Base-by-base conservation (phyloP, 2,888 invertebrate genomes). In the Capitulum mitella region DNA sequence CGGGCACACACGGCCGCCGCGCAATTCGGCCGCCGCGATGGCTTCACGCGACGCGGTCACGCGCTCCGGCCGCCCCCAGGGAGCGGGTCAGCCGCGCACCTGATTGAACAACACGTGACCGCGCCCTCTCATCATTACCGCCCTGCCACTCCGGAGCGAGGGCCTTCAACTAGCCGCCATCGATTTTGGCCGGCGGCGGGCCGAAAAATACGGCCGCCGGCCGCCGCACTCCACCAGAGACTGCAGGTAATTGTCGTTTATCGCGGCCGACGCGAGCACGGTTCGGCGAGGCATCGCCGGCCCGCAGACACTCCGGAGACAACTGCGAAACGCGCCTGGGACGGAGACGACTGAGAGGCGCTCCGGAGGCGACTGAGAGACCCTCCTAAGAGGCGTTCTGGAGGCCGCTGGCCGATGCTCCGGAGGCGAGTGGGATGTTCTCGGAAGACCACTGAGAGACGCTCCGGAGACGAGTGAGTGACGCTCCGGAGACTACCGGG, bases 1-100 rank as follows among this genome's bases (percentile, higher is more conserved):
- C 34, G 22, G 16, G 70, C 19, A 37, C 70, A 70, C 70, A 70
- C 34, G 37, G 37, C 37, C 37, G 70, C 22, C 70, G 37, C 37
- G 8, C 26, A 32, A 70, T 70, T 37, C 70, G 32, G 16, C 32
- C 32, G 61, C 61, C 32, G 16, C 37, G 37, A 37, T 29, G 37
- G 37, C 37, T 70, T 70, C 70, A 70, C 70, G 70, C 70, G 70
- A 70, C 19, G 8, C 19, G 16, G 37, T 34, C 70, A 70, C 70
- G 70, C 70, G 64, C 34, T 12, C 64, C 6, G 8, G 10, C 29
- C 19, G 19, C 58, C 0, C 1, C 58, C 58, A n/a, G 29, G 10
- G 58, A 12, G 12, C 43, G 43, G 43, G 43, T 43, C 43, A 43
- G 58, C n/a, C 0, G n/a, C 14, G 22, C 70, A 32, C 12, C 70